Evolutionary conservation across 2,888 invertebrate genomes (phyloP).

Genomic region (Dryobota labecula): DNA sequence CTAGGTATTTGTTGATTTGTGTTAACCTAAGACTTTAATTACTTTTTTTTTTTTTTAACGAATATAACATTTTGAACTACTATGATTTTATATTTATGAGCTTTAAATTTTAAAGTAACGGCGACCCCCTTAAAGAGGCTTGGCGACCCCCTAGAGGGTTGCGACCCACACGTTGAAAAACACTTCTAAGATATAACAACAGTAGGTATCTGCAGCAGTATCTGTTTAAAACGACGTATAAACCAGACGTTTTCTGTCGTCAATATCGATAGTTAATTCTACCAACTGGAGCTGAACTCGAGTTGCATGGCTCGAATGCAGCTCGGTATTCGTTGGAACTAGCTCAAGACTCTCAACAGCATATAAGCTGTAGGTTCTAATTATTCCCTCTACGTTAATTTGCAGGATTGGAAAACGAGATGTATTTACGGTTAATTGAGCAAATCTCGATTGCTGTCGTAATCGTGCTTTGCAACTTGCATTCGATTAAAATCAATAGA

Average conservation of each 20-base stretch:
- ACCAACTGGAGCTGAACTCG: conserved; percentile 38
- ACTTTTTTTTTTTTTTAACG: too few relatives aligned
- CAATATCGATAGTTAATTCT: conserved; percentile 42
- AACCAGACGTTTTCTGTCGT: conserved; percentile 1
- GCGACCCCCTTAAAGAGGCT: too few relatives aligned
- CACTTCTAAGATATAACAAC: neutral
- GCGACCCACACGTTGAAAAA: too few relatives aligned
- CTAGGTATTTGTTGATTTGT: too few relatives aligned
- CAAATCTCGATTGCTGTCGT: conserved; percentile 39
- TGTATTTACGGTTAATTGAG: conserved; percentile 57
- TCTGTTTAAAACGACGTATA: neutral
- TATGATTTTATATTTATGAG: too few relatives aligned
- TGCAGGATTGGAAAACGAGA: conserved; percentile 51
- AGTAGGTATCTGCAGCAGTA: neutral
- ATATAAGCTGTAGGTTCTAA: conserved; percentile 62
- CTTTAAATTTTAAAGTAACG: too few relatives aligned
- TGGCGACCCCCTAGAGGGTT: too few relatives aligned
- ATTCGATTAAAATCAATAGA: conserved; percentile 18
- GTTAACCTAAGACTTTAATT: too few relatives aligned
- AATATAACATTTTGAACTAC: too few relatives aligned
- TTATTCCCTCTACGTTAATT: conserved; percentile 60
- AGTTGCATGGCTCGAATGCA: conserved; percentile 47
- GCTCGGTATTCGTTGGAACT: conserved; percentile 55
- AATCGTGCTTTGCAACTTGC: conserved; percentile 13
- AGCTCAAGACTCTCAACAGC: conserved; percentile 56